Percentiles rank a stretch among this genome's conserved stretches.
These are phyloP conservation scores for Smittia sp. DNA, from an alignment of 2,888 invertebrate species.

Conservation along the genomic window DNA sequence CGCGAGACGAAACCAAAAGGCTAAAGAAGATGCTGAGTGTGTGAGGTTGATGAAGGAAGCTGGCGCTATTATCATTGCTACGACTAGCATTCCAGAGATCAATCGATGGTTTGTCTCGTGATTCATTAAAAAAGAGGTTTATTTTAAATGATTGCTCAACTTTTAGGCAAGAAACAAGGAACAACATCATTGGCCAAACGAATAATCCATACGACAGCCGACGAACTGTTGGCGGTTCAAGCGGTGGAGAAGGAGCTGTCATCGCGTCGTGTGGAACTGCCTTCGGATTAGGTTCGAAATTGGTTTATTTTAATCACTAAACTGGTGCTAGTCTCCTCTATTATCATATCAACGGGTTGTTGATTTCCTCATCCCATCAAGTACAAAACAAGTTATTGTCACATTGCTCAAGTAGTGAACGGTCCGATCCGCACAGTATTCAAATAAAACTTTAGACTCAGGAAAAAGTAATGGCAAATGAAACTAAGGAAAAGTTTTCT, in stretches of 20 bases:
- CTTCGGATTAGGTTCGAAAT: slow-evolving; percentile 67
- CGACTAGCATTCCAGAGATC: slow-evolving; percentile 91
- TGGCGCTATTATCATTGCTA: slow-evolving; percentile 82
- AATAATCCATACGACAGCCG: slow-evolving; percentile 88
- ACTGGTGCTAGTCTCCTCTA: not conserved
- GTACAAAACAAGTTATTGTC: no score
- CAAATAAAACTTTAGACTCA: no score
- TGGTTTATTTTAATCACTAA: not conserved
- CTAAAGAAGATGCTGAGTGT: slow-evolving; percentile 74
- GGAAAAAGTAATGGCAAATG: not conserved
- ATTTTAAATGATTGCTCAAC: slow-evolving; percentile 2
- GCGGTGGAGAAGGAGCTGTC: slow-evolving; percentile 80
- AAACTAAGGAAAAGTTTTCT: not conserved
- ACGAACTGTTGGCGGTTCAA: slow-evolving; percentile 77
- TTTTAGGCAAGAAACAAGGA: slow-evolving; percentile 74
- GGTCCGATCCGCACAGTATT: no score
- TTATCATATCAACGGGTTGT: no score
- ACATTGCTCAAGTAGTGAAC: no score
- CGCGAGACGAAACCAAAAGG: slow-evolving; percentile 61
- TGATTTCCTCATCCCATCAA: no score
- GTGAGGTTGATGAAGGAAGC: slow-evolving; percentile 69
- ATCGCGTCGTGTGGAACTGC: slow-evolving; percentile 76
- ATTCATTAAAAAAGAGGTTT: no score
- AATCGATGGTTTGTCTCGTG: slow-evolving; percentile 70
- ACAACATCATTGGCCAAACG: slow-evolving; percentile 84